phyloP scores from a whole-genome alignment of 2,113 vertebrate species.

The Ahaetulla prasina region DNA sequence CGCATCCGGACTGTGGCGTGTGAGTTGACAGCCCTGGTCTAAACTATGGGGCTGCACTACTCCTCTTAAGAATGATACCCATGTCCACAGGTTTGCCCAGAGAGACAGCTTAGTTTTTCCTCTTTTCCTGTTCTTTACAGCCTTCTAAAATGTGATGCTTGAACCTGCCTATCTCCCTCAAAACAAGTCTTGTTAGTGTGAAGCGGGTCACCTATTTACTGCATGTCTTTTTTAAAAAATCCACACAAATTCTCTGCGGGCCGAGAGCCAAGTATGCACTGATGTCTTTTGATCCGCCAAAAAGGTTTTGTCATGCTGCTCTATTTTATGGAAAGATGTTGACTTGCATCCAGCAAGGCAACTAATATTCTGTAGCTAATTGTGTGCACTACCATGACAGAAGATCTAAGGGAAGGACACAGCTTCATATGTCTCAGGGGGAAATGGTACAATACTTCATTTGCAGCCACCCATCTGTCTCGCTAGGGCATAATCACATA shows the following conservation, averaged over 20 bases:
- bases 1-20: too few relatives aligned
- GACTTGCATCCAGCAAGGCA: slow-evolving; percentile 65
- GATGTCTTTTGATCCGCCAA: slow-evolving; percentile 36
- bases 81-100: neutral
- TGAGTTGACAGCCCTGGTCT: too few relatives aligned
- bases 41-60: too few relatives aligned
- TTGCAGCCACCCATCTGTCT: slow-evolving; percentile 74
- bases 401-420: slow-evolving; percentile 61
- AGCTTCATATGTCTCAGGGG: slow-evolving; percentile 57
- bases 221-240: slow-evolving; percentile 9
- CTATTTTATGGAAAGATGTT: slow-evolving; percentile 55
- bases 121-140: neutral
- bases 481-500: slow-evolving; percentile 57
- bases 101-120: neutral
- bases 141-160: neutral
- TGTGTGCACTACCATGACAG: slow-evolving; percentile 59
- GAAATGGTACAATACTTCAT: slow-evolving; percentile 67
- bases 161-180: neutral
- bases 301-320: slow-evolving; percentile 51
- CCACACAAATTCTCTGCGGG: slow-evolving; percentile 52
- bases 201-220: slow-evolving; percentile 55
- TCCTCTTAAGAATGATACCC: neutral
- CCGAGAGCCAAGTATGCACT: slow-evolving; percentile 41
- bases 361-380: slow-evolving; percentile 78
- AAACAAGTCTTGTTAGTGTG: too few relatives aligned